These are phyloP conservation scores for Schizotus pectinicornis DNA, from an alignment of 2,888 invertebrate genomes.

Conservation along the genomic window DNA sequence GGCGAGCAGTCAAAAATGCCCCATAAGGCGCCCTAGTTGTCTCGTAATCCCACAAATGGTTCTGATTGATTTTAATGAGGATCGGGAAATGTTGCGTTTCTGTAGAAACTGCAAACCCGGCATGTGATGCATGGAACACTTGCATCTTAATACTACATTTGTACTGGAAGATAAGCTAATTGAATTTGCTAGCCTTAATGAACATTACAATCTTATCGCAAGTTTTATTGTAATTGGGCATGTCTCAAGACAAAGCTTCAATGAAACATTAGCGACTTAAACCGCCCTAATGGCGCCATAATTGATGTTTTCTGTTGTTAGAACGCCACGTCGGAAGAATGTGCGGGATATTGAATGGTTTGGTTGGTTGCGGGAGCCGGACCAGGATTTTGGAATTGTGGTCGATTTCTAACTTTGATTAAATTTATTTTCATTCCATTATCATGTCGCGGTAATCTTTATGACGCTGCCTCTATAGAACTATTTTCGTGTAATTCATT, in stretches of 20 bases:
- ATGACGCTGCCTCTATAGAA: slow-evolving; percentile 26
- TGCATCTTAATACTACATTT: slow-evolving; percentile 8
- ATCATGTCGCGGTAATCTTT: slow-evolving; percentile 29
- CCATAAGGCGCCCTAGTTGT: too few species aligned
- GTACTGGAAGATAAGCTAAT: slow-evolving; percentile 36
- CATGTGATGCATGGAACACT: too few species aligned
- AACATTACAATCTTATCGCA: slow-evolving; percentile 34
- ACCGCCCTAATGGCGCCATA: slow-evolving; percentile 7
- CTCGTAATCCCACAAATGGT: too few species aligned
- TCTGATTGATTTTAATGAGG: slow-evolving; percentile 4
- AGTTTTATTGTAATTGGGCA: slow-evolving; percentile 34
- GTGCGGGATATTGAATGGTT: slow-evolving; percentile 3
- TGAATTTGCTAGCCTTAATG: slow-evolving; percentile 38
- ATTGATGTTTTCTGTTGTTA: slow-evolving; percentile 8
- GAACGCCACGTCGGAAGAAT: neutral
- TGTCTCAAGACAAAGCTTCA: slow-evolving; percentile 30
- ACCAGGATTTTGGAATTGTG: neutral
- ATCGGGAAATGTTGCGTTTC: neutral
- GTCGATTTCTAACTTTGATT: slow-evolving; percentile 6
- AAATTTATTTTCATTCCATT: slow-evolving; percentile 26
- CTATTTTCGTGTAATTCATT: slow-evolving; percentile 31
- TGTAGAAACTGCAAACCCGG: neutral
- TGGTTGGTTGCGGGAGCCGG: slow-evolving; percentile 2
- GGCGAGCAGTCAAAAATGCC: too few species aligned
- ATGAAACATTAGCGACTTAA: slow-evolving; percentile 27